Evolutionary conservation across 1,140 invertebrate genomes (phyloP), one percentile per base, ranked within the genome.

Genomic region (Trypoxylus dichotomus): DNA sequence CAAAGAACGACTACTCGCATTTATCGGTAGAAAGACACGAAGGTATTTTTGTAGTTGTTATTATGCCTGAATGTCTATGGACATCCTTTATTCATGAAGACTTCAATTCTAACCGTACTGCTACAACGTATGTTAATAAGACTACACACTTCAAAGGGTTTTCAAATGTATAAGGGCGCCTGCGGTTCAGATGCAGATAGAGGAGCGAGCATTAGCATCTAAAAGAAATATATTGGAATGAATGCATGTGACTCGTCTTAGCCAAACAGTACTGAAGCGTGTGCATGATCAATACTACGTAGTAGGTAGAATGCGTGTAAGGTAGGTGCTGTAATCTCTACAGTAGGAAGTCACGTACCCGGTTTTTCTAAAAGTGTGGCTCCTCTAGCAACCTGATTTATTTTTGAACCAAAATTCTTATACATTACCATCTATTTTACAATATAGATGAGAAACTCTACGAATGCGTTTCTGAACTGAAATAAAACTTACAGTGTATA

Each of bases 121-220:
- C 72, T 68, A 68, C 60, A 74, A 43, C 72, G 72, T 74, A 74
- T 74, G 72, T 74, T 74, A 74, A 74, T 74, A 37, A 43, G 29
- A 37, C 29, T 74, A 43, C 37, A 43, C 72, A 74, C 72, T 74
- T 74, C 72, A 74, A 74, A 74, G 72, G 72, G 72, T 74, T 43
- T 74, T 27, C 32, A 21, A 21, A 42, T 41, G 72, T 43, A 21
- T 19, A 21, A 21, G 37, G 41, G 37, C 8, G 29, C n/a, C 72
- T 42, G 13, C 72, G 37, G 29, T 41, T 43, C 7, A 43, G 41
- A 43, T 74, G 29, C 72, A 37, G 72, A 37, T 43, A 74, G 41
- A 42, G 72, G 72, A n/a, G 10, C 72, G 15, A 10, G 72, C 21
- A 74, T 74, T 74, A 74, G 72, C 72, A 74, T 74, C 32, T 74